Conservation (phyloP, 2,113 vertebrate species). For the Poicephalus gulielmi region DNA sequence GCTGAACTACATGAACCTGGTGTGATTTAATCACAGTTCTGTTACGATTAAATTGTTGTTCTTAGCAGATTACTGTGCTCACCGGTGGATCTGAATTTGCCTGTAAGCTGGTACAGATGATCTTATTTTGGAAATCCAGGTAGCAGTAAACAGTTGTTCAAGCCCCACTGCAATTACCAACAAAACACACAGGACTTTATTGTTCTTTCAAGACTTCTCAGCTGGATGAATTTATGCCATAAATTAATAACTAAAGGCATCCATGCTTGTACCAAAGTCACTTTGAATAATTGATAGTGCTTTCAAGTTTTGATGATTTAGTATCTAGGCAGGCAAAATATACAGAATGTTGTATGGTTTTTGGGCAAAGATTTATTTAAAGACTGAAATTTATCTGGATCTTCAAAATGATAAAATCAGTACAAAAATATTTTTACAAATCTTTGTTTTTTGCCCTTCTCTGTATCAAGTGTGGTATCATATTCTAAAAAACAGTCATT, state of each 20-base stretch:
- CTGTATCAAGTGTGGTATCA: not conserved
- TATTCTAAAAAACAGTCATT: not conserved
- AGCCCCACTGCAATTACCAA: not conserved
- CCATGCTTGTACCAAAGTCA: not conserved
- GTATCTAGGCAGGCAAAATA: not conserved
- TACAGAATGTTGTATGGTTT: not conserved
- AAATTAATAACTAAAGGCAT: constrained; percentile 13
- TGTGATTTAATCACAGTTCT: not conserved
- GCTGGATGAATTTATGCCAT: not conserved
- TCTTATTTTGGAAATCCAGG: not conserved
- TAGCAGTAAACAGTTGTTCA: not conserved
- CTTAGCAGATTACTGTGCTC: not conserved
- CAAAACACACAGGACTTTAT: not conserved
- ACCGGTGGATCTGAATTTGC: not conserved
- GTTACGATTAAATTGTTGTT: not conserved
- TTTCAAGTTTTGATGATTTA: constrained; percentile 45
- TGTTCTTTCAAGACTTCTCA: not conserved
- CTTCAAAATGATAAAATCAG: not conserved
- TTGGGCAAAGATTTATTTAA: constrained; percentile 20
- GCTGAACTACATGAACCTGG: not conserved
- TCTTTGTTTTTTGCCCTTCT: not conserved
- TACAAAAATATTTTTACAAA: not conserved
- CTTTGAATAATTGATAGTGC: constrained; percentile 15
- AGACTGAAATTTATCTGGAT: not conserved
- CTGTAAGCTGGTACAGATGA: accelerated